Evolutionary conservation across 2,797 vertebrate genomes (phyloP), one percentile per base, ranked within the genome.

Genomic region (Rhadinocentrus ornatus): DNA sequence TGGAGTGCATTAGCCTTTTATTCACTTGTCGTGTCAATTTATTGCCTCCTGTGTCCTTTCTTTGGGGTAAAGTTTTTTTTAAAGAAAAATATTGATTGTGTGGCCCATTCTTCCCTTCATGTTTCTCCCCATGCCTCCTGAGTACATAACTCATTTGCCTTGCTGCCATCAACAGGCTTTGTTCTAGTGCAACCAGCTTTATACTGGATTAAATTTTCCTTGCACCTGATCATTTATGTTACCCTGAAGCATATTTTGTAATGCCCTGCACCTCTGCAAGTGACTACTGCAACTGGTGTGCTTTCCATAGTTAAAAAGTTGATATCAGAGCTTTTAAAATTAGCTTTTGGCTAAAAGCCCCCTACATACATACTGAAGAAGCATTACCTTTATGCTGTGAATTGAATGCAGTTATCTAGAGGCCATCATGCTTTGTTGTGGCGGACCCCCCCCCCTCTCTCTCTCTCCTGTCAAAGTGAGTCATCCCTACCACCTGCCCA

Each of bases 1-100:
- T 96, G 96, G 96, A 98, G 96, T 99, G 98, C 97, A 97, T 98
- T 99, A 99, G 97, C 97, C 97, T 99, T 99, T 99, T 98, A 97
- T 99, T 99, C 96, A 98, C 97, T 99, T 99, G 97, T 98, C 95
- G 98, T 99, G 96, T 99, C 97, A 96, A 99, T 99, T 99, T 99
- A 97, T 99, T 99, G 98, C 97, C 98, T 99, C 97, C 97, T 91
- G 98, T 99, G 97, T 99, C 97, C 96, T 97, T 99, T 99, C 96
- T 97, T 98, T 96, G 94, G 95, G 93, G 93, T 96, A 90, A 91
- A 20, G 44, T 89, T 86, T 90, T 93, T 92, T 52, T 65, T 66
- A 53, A 89, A 95, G 93, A 88, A 88, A 93, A 93, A 88, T 83
- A 78, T 77, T 78, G 71, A 61, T 81, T 86, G 75, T 91, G 85